Percentiles rank a stretch among this genome's conserved stretches.
These are phyloP conservation scores for Sinocyclocheilus grahami DNA, from an alignment of 2,113 vertebrate species.

Conservation along the genomic window DNA sequence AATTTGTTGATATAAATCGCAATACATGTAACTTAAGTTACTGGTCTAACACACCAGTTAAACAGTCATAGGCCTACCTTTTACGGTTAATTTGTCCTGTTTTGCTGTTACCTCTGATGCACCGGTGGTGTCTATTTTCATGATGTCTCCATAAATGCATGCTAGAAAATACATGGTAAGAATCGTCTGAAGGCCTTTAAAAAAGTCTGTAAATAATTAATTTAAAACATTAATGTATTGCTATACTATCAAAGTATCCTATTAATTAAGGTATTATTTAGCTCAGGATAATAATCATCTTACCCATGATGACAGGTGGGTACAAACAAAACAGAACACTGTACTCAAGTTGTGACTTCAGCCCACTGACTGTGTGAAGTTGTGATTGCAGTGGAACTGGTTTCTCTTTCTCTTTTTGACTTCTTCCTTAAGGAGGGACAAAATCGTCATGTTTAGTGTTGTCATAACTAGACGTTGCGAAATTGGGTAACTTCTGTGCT, in stretches of 20 bases:
- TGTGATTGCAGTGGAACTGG: not conserved
- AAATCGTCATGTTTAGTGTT: not conserved
- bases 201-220: not conserved
- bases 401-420: not conserved
- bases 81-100: slow-evolving; percentile 58
- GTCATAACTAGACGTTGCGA: not conserved
- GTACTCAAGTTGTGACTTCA: not conserved
- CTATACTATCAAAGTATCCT: not conserved
- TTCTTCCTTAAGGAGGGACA: not conserved
- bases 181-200: not conserved
- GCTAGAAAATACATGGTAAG: not conserved
- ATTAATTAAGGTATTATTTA: not conserved
- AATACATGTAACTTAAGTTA: not conserved
- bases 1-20: not conserved
- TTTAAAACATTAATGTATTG: not conserved
- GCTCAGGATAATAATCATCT: slow-evolving; percentile 7
- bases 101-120: slow-evolving; percentile 67
- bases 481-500: not conserved
- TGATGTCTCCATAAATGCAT: slow-evolving; percentile 72
- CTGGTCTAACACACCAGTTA: not conserved
- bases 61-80: slow-evolving; percentile 60
- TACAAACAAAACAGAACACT: not conserved
- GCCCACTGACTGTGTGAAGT: not conserved
- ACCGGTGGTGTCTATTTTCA: slow-evolving; percentile 65
- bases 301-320: slow-evolving; percentile 52